Evolutionary conservation across 2,888 invertebrate species (phyloP).

Genomic region (Argyra leucocephala): DNA sequence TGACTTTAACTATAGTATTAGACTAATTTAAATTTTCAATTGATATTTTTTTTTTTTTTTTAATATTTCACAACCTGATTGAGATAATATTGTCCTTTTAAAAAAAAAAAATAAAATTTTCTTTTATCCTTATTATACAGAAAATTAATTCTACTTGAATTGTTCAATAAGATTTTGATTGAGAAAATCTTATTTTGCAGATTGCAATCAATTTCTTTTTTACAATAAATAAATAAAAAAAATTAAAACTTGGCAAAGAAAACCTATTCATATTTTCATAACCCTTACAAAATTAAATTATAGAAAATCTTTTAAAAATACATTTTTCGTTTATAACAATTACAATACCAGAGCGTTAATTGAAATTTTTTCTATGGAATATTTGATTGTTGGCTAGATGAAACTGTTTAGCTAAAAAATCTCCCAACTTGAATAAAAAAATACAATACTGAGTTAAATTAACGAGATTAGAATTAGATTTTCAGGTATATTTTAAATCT

Average conservation of each 20-base stretch:
- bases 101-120: background rate
- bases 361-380: no score
- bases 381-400: no score
- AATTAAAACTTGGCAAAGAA: background rate
- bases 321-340: no score
- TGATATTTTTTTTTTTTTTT: background rate
- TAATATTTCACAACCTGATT: background rate
- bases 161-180: conserved; percentile 1
- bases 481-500: no score
- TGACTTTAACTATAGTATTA: background rate
- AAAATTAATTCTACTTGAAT: background rate
- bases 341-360: no score
- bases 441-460: no score
- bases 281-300: no score
- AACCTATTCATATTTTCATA: no score
- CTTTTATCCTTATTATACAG: background rate
- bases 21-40: conserved; percentile 1
- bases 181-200: conserved; percentile 1
- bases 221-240: background rate
- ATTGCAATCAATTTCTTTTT: conserved; percentile 3
- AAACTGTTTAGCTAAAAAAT: no score
- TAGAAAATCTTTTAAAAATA: no score
- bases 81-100: background rate
- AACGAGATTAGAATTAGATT: no score
- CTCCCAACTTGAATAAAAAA: no score